A percentile compares a stretch with the other conserved stretches of the same genome.
Evolutionary conservation across 2,888 invertebrate genomes (phyloP).

Genomic region (Euphydryas editha): DNA sequence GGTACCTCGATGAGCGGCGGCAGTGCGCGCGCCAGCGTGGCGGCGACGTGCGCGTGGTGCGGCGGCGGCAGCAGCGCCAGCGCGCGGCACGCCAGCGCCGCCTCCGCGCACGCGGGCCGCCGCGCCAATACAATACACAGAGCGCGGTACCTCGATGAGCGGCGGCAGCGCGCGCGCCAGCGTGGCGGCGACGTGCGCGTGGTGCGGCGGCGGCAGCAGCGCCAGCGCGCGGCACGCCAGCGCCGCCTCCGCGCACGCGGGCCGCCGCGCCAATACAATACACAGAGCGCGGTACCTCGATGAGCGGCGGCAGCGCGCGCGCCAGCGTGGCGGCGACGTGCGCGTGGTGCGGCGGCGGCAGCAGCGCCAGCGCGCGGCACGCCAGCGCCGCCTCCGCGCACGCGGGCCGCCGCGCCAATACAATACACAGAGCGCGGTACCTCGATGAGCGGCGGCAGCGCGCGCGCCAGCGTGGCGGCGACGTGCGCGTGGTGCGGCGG

Average conservation of each 20-base stretch:
- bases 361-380: no score
- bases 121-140: no score
- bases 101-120: constrained; percentile 52
- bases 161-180: constrained; percentile 61
- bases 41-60: constrained; percentile 60
- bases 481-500: no score
- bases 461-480: no score
- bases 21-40: constrained; percentile 61
- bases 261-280: constrained; percentile 63
- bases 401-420: no score
- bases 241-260: constrained; percentile 57
- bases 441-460: no score
- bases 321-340: no score
- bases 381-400: no score
- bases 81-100: constrained; percentile 67
- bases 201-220: constrained; percentile 70
- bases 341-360: no score
- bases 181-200: constrained; percentile 56
- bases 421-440: no score
- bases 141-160: constrained; percentile 52
- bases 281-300: no score
- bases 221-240: constrained; percentile 72
- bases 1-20: constrained; percentile 59
- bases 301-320: no score
- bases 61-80: constrained; percentile 75